A percentile compares a stretch with the other conserved stretches of the same genome.
These are phyloP conservation scores for Phaetusa simplex DNA, from an alignment of 2,113 vertebrate species.

Conservation along the genomic window DNA sequence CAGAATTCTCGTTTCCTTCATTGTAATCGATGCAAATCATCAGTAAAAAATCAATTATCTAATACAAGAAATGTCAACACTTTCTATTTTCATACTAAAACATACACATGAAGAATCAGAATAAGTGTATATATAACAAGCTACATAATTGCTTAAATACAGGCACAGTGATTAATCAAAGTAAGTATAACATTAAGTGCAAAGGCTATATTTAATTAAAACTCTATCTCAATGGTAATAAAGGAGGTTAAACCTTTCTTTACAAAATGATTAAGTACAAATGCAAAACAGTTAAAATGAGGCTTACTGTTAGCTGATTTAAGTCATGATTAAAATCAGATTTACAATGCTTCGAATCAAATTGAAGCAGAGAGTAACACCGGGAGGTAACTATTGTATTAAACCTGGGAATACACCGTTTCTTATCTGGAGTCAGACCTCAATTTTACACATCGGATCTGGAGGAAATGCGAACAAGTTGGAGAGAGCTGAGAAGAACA, in stretches of 20 bases:
- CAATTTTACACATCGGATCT: neutral
- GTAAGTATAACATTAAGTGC: constrained; percentile 32
- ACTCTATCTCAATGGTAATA: constrained; percentile 52
- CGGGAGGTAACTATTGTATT: neutral
- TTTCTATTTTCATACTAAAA: constrained; percentile 45
- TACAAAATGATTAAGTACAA: constrained; percentile 66
- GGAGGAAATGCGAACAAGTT: neutral
- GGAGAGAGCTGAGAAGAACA: neutral
- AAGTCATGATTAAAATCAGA: constrained; percentile 51
- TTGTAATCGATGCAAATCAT: neutral
- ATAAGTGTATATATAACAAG: constrained; percentile 12
- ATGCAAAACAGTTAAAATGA: constrained; percentile 55
- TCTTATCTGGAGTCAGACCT: neutral
- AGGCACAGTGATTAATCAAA: constrained; percentile 54
- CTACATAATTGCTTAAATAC: constrained; percentile 58
- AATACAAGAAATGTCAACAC: constrained; percentile 42
- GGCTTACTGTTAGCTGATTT: constrained; percentile 47
- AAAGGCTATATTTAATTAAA: constrained; percentile 67
- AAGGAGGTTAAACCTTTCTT: constrained; percentile 70
- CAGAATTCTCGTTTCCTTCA: constrained; percentile 9
- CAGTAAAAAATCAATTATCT: constrained; percentile 53
- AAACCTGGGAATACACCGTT: neutral
- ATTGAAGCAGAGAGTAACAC: neutral
- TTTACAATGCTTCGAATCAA: constrained; percentile 33
- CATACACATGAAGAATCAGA: constrained; percentile 28